Evolutionary conservation across 2,113 vertebrate genomes (phyloP), one percentile per base, ranked within the genome.

Genomic region (Brachyhypopomus gauderio): DNA sequence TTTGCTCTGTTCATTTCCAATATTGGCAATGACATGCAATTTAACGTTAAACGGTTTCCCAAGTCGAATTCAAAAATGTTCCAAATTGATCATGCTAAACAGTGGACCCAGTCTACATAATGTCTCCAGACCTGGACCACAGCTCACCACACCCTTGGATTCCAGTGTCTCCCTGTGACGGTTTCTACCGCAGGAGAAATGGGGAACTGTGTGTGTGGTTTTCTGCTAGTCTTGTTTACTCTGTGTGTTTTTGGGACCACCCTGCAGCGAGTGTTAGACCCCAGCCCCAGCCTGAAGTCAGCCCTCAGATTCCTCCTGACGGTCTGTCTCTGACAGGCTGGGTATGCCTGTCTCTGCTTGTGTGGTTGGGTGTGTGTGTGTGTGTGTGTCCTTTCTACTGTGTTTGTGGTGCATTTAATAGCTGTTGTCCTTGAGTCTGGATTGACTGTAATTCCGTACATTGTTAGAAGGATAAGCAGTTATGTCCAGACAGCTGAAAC

Each of bases 391-490:
- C 64, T 16, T 72, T 48, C 3, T 41, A 72, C 71, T 83, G 78
- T 76, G 64, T 58, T 75, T 45, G 58, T 62, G 58, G 30, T 74
- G 38, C 69, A 69, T 27, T 60, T 78, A 81, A 81, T 78, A 75
- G 75, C 83, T 36, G 52, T 52, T 63, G 69, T 77, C 23, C 59
- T 34, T 72, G 60, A 56, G 58, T 38, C 62, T 75, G 38, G 45
- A 66, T 66, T 72, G 81, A 81, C 41, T 58, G 36, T 74, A 85
- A 77, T 64, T 81, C 79, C 59, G n/a, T 55, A 34, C 64, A 75
- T 79, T 81, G 41, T 82, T 58, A 12, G 63, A n/a, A 58, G 41
- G 16, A 73, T 48, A 72, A 79, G 56, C 22, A 58, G 48, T 14
- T 8, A 38, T 5, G 16, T 22, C 30, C 27, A 20, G 36, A 27